A percentile compares a stretch with the other conserved stretches of the same genome.
phyloP scores from a whole-genome alignment of 1,140 invertebrate genomes.

The Dryas iulia region DNA sequence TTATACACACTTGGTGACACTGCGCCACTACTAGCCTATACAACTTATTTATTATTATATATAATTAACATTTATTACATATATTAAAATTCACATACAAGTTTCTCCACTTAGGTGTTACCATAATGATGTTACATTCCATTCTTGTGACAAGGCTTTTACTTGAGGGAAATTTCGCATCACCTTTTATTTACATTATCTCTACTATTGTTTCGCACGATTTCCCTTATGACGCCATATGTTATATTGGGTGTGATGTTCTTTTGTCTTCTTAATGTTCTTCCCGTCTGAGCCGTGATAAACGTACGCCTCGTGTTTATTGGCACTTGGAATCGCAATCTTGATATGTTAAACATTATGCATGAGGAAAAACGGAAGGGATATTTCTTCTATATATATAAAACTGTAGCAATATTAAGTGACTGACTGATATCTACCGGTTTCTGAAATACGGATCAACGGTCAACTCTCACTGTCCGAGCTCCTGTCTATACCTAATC shows the following conservation, averaged over 20 bases:
- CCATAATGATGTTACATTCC: slow-evolving; percentile 1
- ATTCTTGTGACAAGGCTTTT: neutral
- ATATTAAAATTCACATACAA: no score
- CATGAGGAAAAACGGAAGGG: neutral
- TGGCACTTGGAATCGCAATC: slow-evolving; percentile 14
- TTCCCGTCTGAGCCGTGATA: slow-evolving; percentile 14
- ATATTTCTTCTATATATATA: no score
- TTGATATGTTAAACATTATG: neutral
- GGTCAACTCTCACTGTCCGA: no score
- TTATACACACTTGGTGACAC: no score
- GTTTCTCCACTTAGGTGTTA: neutral
- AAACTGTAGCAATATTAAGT: no score
- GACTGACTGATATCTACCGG: no score
- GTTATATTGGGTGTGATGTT: slow-evolving; percentile 18
- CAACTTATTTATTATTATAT: no score
- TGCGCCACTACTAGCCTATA: no score
- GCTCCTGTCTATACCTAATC: no score
- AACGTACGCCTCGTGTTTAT: slow-evolving; percentile 21
- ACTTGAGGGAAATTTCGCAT: slow-evolving; percentile 7
- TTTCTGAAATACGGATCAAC: no score
- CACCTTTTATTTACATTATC: slow-evolving; percentile 24
- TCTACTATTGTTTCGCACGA: slow-evolving; percentile 26
- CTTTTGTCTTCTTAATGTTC: slow-evolving; percentile 28
- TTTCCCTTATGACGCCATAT: slow-evolving; percentile 14
- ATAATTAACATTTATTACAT: no score